Percentiles rank a stretch among this genome's conserved stretches.
Evolutionary conservation across 2,888 invertebrate species (phyloP).

Genomic region (Cephus pygmeus): DNA sequence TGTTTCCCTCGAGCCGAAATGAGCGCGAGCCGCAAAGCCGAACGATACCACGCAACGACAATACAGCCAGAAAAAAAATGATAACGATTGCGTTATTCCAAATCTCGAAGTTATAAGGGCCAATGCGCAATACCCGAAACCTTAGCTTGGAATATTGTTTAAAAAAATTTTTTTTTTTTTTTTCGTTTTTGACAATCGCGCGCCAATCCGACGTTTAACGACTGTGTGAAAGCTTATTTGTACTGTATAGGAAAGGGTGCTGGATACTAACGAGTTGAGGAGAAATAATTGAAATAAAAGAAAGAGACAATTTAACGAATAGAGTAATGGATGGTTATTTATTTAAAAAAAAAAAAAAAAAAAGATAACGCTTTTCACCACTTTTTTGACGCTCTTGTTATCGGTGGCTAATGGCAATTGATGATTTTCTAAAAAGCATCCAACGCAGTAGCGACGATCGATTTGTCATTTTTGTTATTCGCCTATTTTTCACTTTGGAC

Average conservation of each 20-base stretch:
- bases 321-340: neutral
- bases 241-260: neutral
- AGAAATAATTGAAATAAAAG: neutral
- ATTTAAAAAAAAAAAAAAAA: too few relatives aligned
- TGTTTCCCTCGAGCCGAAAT: conserved; percentile 55
- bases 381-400: neutral
- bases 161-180: neutral
- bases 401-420: neutral
- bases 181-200: neutral
- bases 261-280: neutral
- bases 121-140: neutral
- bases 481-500: neutral
- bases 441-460: neutral
- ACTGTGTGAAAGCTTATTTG: neutral
- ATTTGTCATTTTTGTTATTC: neutral
- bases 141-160: neutral
- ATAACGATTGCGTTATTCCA: neutral
- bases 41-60: conserved; percentile 40
- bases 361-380: neutral
- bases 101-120: neutral
- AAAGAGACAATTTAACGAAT: neutral
- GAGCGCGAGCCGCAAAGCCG: conserved; percentile 53
- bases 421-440: neutral
- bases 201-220: neutral
- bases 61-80: conserved; percentile 28